A percentile compares a stretch with the other conserved stretches of the same genome.
These are phyloP conservation scores for Micromesistius poutassou DNA, from an alignment of 2,797 vertebrate genomes.

Conservation along the genomic window DNA sequence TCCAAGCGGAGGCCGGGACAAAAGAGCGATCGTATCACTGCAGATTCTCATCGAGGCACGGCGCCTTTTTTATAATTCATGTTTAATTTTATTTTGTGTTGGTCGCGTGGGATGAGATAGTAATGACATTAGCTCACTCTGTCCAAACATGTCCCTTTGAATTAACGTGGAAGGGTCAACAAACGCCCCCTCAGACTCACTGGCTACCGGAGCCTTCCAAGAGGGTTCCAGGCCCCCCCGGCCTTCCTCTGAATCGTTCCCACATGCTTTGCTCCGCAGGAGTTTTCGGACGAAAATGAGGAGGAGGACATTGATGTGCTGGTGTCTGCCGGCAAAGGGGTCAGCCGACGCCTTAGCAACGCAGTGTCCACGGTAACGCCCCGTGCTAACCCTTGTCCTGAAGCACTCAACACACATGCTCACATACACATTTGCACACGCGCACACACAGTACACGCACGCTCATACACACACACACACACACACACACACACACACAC, in stretches of 20 bases:
- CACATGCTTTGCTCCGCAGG: constrained; percentile 59
- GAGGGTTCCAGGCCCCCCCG: constrained; percentile 9
- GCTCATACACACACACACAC: constrained; percentile 1
- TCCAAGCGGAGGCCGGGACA: not conserved
- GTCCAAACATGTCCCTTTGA: constrained; percentile 43
- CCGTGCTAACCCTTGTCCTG: constrained; percentile 17
- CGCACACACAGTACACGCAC: not conserved
- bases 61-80: not conserved
- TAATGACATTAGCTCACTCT: constrained; percentile 40
- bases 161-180: constrained; percentile 37
- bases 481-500: not conserved
- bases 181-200: constrained; percentile 41
- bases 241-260: not conserved
- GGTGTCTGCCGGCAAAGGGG: constrained; percentile 74
- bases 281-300: constrained; percentile 76
- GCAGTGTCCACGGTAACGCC: constrained; percentile 82
- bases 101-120: constrained; percentile 16
- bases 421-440: constrained; percentile 4
- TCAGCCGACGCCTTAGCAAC: constrained; percentile 67
- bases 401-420: not conserved
- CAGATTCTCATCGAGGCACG: not conserved
- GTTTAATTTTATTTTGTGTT: not conserved
- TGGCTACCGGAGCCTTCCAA: constrained; percentile 21
- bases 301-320: constrained; percentile 84
- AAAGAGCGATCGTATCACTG: not conserved